phyloP scores from a whole-genome alignment of 2,797 vertebrate genomes.

The Clarias pachynema region DNA sequence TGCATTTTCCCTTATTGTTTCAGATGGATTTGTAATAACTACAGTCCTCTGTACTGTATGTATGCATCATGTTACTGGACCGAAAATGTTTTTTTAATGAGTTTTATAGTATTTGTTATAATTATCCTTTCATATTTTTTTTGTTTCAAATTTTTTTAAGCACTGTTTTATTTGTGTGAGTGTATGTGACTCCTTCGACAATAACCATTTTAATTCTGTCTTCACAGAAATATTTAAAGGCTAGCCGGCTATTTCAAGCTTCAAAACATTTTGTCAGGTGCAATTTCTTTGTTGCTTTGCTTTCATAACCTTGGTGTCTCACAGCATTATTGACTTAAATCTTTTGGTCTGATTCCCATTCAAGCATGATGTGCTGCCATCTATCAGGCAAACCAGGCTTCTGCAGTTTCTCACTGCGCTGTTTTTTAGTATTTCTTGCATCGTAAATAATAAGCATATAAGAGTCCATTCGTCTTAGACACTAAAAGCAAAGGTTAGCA shows the following conservation, averaged over 20 bases:
- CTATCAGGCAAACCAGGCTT: constrained; percentile 70
- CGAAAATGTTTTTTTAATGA: constrained; percentile 41
- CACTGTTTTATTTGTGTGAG: constrained; percentile 67
- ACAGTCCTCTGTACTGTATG: not conserved
- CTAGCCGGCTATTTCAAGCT: constrained; percentile 72
- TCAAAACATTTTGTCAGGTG: constrained; percentile 75
- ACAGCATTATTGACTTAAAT: constrained; percentile 75
- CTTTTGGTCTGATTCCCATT: constrained; percentile 66
- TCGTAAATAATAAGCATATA: constrained; percentile 13
- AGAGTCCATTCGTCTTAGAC: constrained; percentile 3
- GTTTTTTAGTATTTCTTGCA: not conserved
- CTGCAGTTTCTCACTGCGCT: constrained; percentile 31
- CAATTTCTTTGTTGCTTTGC: constrained; percentile 73
- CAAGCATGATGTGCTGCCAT: constrained; percentile 76
- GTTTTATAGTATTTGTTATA: constrained; percentile 62
- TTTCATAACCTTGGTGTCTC: constrained; percentile 77
- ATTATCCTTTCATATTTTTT: constrained; percentile 71
- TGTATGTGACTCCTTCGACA: constrained; percentile 66
- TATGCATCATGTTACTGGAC: constrained; percentile 52
- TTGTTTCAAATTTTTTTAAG: constrained; percentile 68
- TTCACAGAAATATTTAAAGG: constrained; percentile 61
- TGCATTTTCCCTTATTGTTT: constrained; percentile 47
- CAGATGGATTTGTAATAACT: constrained; percentile 43
- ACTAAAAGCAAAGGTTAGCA: not conserved
- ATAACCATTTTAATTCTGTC: constrained; percentile 70